Evolutionary conservation across 2,888 invertebrate genomes (phyloP).

Genomic region (Theodoxus fluviatilis): DNA sequence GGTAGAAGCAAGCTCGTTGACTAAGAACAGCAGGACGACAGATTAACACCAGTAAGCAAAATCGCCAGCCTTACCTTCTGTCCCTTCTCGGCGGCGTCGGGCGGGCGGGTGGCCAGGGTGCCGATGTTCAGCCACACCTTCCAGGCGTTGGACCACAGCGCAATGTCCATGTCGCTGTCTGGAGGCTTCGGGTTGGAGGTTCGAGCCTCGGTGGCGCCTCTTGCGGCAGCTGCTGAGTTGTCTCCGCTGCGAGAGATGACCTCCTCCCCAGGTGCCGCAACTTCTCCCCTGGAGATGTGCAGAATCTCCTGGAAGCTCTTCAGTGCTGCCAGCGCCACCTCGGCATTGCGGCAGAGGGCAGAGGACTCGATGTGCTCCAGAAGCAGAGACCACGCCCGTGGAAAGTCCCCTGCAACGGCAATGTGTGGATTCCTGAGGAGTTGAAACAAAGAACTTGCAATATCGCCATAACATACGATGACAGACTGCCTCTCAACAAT

Average conservation of each 20-base stretch:
- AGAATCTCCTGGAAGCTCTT: constrained; percentile 97
- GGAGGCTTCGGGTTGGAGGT: constrained; percentile 1
- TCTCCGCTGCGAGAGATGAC: constrained; percentile 33
- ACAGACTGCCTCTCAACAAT: no score
- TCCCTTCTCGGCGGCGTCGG: constrained; percentile 54
- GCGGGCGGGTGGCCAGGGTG: constrained; percentile 75
- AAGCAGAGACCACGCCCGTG: constrained; percentile 89
- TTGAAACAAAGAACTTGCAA: not conserved
- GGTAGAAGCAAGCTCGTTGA: no score
- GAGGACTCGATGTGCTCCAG: constrained; percentile 80
- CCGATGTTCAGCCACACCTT: constrained; percentile 83
- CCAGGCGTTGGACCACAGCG: constrained; percentile 64
- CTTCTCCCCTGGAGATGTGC: constrained; percentile 44
- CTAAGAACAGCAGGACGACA: no score
- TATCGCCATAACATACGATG: not conserved
- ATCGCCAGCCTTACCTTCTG: constrained; percentile 7
- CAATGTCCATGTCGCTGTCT: constrained; percentile 49
- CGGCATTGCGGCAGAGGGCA: constrained; percentile 89
- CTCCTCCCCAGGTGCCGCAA: constrained; percentile 34
- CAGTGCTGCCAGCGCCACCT: constrained; percentile 89
- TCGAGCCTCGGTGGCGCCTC: constrained; percentile 26
- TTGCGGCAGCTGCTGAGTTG: constrained; percentile 16
- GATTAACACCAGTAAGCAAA: not conserved
- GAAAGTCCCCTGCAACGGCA: constrained; percentile 79
- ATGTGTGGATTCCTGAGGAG: not conserved